Conservation (phyloP, 2,113 vertebrate genomes). For the Cyprinus carpio region DNA sequence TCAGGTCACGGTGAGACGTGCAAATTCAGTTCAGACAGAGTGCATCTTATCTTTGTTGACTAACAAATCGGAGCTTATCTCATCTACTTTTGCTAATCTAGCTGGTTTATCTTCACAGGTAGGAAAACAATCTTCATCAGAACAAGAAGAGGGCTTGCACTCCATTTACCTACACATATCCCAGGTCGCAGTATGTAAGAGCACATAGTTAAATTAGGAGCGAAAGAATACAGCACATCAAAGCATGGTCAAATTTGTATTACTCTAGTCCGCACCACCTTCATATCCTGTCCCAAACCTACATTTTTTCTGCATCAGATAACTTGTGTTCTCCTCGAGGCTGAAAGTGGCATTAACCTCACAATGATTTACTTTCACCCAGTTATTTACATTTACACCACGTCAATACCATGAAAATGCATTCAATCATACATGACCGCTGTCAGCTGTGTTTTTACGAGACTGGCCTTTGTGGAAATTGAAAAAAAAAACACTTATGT, state of each 20-base stretch:
- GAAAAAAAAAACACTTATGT: constrained; percentile 38
- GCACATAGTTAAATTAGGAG: background rate
- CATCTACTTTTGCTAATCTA: constrained; percentile 23
- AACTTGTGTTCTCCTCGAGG: constrained; percentile 2
- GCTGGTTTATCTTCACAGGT: constrained; percentile 7
- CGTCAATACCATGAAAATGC: constrained; percentile 23
- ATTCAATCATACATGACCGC: constrained; percentile 12
- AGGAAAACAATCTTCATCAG: background rate
- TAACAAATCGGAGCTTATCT: constrained; percentile 29
- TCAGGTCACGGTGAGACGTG: constrained; percentile 4
- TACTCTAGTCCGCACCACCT: background rate
- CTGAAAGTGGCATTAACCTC: background rate
- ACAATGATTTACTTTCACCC: constrained; percentile 12
- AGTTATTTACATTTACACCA: constrained; percentile 37
- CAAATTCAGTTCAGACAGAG: constrained; percentile 27
- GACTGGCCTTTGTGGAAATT: constrained; percentile 28
- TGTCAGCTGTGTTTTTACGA: background rate
- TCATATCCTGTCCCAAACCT: background rate
- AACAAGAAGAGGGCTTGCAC: constrained; percentile 3
- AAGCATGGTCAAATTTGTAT: background rate
- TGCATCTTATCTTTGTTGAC: constrained; percentile 23
- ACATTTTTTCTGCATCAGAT: background rate
- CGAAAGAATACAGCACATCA: background rate
- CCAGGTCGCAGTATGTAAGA: background rate
- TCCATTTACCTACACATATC: background rate